phyloP scores from a whole-genome alignment of 2,888 invertebrate species.

The Hypomecis atomaria region DNA sequence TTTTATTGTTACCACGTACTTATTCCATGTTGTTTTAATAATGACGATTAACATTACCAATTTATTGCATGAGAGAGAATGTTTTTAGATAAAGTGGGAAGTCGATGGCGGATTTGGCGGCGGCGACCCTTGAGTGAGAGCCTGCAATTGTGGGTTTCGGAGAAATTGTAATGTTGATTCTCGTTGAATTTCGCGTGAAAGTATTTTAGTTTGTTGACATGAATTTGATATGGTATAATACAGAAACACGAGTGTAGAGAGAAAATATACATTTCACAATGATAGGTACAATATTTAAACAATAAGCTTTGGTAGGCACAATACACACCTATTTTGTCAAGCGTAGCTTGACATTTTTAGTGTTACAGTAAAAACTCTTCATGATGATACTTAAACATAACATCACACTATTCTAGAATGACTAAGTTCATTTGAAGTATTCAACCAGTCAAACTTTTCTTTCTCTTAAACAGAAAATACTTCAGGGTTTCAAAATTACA shows the following conservation, averaged over 20 bases:
- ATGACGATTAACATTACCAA: conserved; percentile 78
- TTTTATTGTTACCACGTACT: conserved; percentile 70
- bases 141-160: background rate
- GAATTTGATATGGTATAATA: background rate
- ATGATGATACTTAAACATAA: no score
- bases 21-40: conserved; percentile 77
- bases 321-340: no score
- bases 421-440: no score
- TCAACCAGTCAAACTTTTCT: no score
- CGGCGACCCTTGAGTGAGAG: background rate
- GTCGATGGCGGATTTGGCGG: conserved; percentile 42
- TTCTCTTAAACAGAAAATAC: no score
- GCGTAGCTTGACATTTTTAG: no score
- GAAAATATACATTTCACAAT: background rate
- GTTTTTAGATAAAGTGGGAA: conserved; percentile 67
- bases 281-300: no score
- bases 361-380: no score
- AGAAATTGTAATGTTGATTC: conserved; percentile 4
- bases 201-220: background rate
- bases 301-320: no score
- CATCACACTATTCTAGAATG: no score
- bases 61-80: conserved; percentile 68
- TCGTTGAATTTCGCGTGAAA: background rate
- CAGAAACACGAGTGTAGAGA: background rate
- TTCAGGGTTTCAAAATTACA: background rate